Evolutionary conservation across 2,113 vertebrate genomes (phyloP).

Genomic region (Grus americana): DNA sequence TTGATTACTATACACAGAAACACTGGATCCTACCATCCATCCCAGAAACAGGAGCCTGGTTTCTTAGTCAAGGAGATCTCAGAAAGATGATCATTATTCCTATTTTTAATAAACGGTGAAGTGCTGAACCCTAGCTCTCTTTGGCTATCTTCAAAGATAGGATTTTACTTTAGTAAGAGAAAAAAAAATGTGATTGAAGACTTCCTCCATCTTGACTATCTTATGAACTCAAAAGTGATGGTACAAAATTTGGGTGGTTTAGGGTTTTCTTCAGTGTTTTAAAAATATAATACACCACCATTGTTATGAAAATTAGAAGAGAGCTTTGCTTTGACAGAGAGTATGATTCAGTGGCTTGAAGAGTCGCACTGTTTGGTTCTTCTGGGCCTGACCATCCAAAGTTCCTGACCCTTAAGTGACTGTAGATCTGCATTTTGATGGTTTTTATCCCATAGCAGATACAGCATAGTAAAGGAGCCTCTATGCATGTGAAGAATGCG

Average conservation of each 20-base stretch:
- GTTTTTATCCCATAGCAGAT: background rate
- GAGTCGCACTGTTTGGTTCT: background rate
- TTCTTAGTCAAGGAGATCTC: background rate
- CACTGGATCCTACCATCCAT: background rate
- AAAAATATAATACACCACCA: background rate
- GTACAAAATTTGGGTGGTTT: background rate
- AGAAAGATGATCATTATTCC: background rate
- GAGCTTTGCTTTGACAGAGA: background rate
- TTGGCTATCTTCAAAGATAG: background rate
- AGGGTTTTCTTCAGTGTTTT: background rate
- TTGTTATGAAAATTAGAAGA: background rate
- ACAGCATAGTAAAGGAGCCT: background rate
- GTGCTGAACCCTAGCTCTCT: background rate
- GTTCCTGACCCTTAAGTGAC: background rate
- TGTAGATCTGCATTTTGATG: background rate
- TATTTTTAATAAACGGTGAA: background rate
- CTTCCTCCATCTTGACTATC: background rate
- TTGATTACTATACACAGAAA: constrained; percentile 17
- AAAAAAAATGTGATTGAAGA: background rate
- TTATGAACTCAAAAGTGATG: background rate
- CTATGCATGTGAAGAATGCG: background rate
- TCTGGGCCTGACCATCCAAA: background rate
- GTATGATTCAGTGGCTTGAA: background rate
- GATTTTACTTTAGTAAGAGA: background rate
- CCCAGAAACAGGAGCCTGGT: background rate